Conservation (phyloP, 2,888 invertebrate genomes). For the Andrena hattorfiana region DNA sequence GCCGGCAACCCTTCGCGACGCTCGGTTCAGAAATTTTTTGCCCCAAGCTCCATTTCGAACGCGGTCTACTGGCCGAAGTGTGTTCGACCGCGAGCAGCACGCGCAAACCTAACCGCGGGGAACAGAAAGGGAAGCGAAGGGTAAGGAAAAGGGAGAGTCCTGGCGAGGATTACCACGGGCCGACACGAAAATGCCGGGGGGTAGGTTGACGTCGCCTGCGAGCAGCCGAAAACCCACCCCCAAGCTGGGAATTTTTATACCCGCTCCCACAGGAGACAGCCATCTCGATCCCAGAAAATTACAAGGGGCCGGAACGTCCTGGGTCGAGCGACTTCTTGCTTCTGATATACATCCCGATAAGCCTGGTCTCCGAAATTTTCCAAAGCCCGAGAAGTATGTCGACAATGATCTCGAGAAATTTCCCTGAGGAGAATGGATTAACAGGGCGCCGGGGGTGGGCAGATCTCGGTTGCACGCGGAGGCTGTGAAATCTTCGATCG, state of each 20-base stretch:
- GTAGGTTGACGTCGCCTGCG: conserved; percentile 69
- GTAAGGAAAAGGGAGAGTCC: background rate
- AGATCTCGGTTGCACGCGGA: background rate
- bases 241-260: conserved; percentile 67
- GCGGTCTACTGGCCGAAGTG: background rate
- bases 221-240: conserved; percentile 59
- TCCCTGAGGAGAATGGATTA: conserved; percentile 52
- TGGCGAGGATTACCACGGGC: conserved; percentile 65
- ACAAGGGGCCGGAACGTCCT: conserved; percentile 50
- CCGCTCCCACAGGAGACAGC: conserved; percentile 45
- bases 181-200: conserved; percentile 65
- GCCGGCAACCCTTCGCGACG: conserved; percentile 34
- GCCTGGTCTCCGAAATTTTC: conserved; percentile 53
- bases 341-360: conserved; percentile 59
- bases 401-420: conserved; percentile 56
- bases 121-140: background rate
- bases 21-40: conserved; percentile 49
- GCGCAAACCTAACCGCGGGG: conserved; percentile 41
- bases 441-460: conserved; percentile 16
- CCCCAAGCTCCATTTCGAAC: conserved; percentile 7
- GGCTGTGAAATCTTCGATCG: conserved; percentile 29
- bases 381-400: conserved; percentile 27
- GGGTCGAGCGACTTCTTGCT: conserved; percentile 39
- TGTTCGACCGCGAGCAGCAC: background rate
- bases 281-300: conserved; percentile 62